phyloP scores from a whole-genome alignment of 2,888 invertebrate genomes.

The Mayetiola destructor region DNA sequence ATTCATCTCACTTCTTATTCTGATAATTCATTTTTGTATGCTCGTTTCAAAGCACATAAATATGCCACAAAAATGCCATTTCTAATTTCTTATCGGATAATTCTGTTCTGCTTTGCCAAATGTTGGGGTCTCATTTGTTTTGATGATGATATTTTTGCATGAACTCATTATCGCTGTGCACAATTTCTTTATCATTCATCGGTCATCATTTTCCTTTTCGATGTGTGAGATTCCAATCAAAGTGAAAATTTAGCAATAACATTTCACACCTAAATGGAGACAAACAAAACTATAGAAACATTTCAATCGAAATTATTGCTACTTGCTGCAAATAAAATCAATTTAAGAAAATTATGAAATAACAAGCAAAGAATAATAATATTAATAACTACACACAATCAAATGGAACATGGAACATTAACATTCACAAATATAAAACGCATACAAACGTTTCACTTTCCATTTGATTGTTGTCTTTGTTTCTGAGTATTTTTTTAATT shows the following conservation, averaged over 20 bases:
- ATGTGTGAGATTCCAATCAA: not conserved
- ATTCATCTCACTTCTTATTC: not conserved
- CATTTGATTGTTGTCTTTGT: not conserved
- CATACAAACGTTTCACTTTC: not conserved
- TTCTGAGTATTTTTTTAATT: not conserved
- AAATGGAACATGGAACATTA: not conserved
- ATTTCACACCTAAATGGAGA: conserved; percentile 8
- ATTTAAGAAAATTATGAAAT: not conserved
- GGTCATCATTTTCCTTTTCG: not conserved
- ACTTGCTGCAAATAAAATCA: too few relatives aligned
- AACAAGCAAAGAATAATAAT: not conserved
- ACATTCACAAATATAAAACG: not conserved
- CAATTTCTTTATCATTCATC: not conserved
- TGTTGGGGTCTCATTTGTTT: not conserved
- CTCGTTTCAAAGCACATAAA: not conserved
- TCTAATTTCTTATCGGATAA: not conserved
- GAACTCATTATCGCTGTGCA: not conserved
- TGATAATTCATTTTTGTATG: not conserved
- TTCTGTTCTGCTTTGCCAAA: not conserved
- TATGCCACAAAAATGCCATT: not conserved
- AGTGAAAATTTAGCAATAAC: not conserved
- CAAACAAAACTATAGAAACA: not conserved
- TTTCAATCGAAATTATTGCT: too few relatives aligned
- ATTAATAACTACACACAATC: not conserved
- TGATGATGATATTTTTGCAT: not conserved